phyloP scores from a whole-genome alignment of 1,140 invertebrate species.

The Procambarus clarkii region DNA sequence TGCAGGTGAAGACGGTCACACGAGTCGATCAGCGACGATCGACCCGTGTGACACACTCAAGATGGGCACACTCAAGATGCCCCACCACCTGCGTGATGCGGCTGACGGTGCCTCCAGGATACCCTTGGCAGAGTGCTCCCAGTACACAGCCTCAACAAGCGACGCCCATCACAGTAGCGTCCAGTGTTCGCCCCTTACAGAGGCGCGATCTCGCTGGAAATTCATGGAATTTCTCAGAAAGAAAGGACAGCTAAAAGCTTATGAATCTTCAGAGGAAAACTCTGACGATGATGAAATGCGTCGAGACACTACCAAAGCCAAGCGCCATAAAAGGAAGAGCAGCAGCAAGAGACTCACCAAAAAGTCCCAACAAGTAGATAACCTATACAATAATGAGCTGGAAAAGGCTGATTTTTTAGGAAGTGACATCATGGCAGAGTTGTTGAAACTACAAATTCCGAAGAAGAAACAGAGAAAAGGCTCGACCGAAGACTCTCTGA shows the following conservation, averaged over 20 bases:
- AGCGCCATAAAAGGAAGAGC: not conserved
- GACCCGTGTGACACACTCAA: too few relatives aligned
- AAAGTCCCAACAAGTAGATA: not conserved
- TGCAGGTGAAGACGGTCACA: too few relatives aligned
- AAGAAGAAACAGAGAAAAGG: not conserved
- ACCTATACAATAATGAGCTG: not conserved
- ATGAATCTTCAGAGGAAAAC: not conserved
- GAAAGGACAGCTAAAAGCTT: not conserved
- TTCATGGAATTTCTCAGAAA: conserved; percentile 18
- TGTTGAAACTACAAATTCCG: conserved; percentile 1
- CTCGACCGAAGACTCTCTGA: not conserved
- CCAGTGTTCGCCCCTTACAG: not conserved
- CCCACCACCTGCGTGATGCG: too few relatives aligned
- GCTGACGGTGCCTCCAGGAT: too few relatives aligned
- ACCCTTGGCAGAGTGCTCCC: too few relatives aligned
- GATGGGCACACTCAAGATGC: too few relatives aligned
- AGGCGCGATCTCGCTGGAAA: not conserved
- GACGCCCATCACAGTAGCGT: not conserved
- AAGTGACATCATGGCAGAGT: conserved; percentile 9
- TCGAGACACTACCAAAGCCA: not conserved
- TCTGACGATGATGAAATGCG: not conserved
- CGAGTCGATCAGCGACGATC: too few relatives aligned
- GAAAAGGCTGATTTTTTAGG: conserved; percentile 6
- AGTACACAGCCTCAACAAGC: not conserved
- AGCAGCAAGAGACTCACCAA: not conserved